Conservation (phyloP, 2,113 vertebrate species). For the Pheucticus melanocephalus region DNA sequence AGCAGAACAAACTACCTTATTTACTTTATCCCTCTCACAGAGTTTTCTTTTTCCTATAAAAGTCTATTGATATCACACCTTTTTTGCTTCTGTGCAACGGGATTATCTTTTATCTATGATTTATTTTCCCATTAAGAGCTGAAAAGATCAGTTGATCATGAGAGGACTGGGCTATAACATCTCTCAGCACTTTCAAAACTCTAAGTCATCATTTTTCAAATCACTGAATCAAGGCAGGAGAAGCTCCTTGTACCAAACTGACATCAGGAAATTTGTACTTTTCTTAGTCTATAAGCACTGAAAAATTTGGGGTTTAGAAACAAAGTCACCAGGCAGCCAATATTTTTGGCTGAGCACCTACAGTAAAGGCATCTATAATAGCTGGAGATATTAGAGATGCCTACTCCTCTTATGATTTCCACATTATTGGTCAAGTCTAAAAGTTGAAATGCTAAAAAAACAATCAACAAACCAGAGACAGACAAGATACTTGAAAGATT, state of each 20-base stretch:
- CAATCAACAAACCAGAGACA: not conserved
- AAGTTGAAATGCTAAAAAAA: not conserved
- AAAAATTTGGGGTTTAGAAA: not conserved
- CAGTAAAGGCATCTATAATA: not conserved
- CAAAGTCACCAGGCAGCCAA: not conserved
- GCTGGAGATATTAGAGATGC: not conserved
- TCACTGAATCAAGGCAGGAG: slow-evolving; percentile 41
- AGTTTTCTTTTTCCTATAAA: slow-evolving; percentile 43
- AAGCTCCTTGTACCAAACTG: not conserved
- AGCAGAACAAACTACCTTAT: slow-evolving; percentile 64
- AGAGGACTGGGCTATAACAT: slow-evolving; percentile 52
- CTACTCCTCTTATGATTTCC: not conserved
- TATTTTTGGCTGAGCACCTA: not conserved
- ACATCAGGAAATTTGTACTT: not conserved
- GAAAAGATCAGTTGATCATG: slow-evolving; percentile 72
- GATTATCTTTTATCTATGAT: slow-evolving; percentile 76
- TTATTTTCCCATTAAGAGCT: slow-evolving; percentile 75
- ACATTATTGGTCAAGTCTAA: not conserved
- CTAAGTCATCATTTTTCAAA: slow-evolving; percentile 67
- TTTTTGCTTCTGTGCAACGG: slow-evolving; percentile 67
- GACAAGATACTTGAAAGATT: not conserved
- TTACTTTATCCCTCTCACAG: slow-evolving; percentile 38
- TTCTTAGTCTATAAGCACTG: not conserved
- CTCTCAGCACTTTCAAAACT: slow-evolving; percentile 59
- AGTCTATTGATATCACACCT: slow-evolving; percentile 62